A percentile compares a stretch with the other conserved stretches of the same genome.
phyloP scores from a whole-genome alignment of 2,797 vertebrate species.

The Hafferia zeledoni region DNA sequence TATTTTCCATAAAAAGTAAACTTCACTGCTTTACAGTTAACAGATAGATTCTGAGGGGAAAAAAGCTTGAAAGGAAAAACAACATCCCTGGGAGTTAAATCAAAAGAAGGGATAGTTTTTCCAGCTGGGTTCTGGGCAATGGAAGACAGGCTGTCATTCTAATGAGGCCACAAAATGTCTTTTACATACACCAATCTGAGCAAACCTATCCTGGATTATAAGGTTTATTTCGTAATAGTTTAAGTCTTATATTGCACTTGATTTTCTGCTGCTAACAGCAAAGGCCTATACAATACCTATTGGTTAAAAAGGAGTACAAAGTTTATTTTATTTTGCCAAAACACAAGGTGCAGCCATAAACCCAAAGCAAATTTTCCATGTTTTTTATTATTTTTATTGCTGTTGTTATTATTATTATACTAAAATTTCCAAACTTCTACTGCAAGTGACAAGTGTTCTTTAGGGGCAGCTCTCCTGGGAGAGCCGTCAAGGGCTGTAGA shows the following conservation, averaged over 20 bases:
- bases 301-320: not conserved
- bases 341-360: not conserved
- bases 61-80: not conserved
- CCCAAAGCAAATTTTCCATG: not conserved
- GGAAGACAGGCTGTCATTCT: not conserved
- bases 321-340: not conserved
- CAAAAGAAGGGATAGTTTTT: not conserved
- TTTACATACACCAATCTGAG: not conserved
- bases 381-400: not conserved
- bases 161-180: not conserved
- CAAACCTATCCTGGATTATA: not conserved
- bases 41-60: not conserved
- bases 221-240: not conserved
- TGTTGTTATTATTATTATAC: not conserved
- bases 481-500: not conserved
- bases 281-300: not conserved
- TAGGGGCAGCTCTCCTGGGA: not conserved
- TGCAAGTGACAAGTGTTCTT: not conserved
- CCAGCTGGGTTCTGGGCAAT: not conserved
- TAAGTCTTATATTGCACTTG: not conserved
- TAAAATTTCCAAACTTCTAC: not conserved
- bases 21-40: not conserved
- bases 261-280: not conserved
- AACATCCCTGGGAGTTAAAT: not conserved
- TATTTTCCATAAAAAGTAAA: not conserved